Base-by-base conservation (phyloP, 37 sponge, comb jelly and placozoan species). In the Agelas oroides region DNA sequence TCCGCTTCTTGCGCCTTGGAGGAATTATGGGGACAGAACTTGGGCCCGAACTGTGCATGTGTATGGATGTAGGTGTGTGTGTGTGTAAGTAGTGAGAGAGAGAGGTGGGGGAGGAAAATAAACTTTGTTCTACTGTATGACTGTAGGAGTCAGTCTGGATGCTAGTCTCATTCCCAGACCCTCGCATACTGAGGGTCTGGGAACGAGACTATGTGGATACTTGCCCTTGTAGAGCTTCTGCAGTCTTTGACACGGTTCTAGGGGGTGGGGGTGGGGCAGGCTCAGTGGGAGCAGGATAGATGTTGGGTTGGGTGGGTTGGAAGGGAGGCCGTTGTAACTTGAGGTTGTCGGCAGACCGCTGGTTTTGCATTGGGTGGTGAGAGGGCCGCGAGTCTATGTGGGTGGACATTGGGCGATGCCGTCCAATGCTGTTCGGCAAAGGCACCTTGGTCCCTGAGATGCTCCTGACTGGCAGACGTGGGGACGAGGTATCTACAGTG, bases 191-290 rank as follows among this genome's bases (percentile, higher is more conserved):
- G n/a, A n/a, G n/a, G n/a, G n/a, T n/a, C n/a, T n/a, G n/a, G n/a
- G n/a, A n/a, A n/a, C n/a, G n/a, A n/a, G n/a, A n/a, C n/a, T n/a
- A n/a, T n/a, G n/a, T 8, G 8, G 3, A 15, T 5, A 33, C 77
- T 58, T 19, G 75, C 76, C 24, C 35, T 70, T 35, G 58, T 20
- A 88, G 63, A 24, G 88, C 65, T 16, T 81, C 82, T 12, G 82
- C 82, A 33, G 39, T 81, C 75, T 81, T 71, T 0, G 88, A 88
- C 8, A 81, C 75, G 5, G 81, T 80, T 28, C 88, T 58, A 12
- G 80, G 82, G 18, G 88, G 88, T 66, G 88, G 88, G 70, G 88
- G 82, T 27, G 88, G 88, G 1, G 86, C 86, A 27, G 82, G 70
- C 56, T 73, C 66, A 0, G 75, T 30, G 63, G 86, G 78, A 21